Conservation (phyloP, 2,113 vertebrate species). For the Otus sunia region DNA sequence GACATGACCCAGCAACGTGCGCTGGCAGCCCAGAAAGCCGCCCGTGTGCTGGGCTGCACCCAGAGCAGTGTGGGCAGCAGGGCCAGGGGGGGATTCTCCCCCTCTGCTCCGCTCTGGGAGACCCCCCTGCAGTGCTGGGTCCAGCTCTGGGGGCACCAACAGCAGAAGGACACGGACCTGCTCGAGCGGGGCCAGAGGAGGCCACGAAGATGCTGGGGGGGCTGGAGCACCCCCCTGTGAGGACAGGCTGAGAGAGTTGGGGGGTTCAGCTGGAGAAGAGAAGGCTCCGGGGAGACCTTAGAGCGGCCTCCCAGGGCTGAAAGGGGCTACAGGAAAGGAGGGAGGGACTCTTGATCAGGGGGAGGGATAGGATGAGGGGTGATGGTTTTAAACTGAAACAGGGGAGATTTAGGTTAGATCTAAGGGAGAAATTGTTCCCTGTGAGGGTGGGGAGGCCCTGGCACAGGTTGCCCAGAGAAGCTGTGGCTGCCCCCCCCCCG, state of each 20-base stretch:
- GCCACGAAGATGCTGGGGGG: rapidly evolving
- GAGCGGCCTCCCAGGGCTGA: too few relatives aligned
- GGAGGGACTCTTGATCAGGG: too few relatives aligned
- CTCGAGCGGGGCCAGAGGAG: background rate
- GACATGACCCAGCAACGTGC: rapidly evolving
- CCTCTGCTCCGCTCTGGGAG: background rate
- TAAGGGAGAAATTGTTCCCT: too few relatives aligned
- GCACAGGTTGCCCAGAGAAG: background rate
- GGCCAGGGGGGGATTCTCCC: background rate
- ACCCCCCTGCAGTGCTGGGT: background rate
- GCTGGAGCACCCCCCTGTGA: background rate
- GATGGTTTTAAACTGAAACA: background rate
- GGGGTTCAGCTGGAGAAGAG: background rate
- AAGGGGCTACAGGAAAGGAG: too few relatives aligned
- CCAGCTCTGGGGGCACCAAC: too few relatives aligned
- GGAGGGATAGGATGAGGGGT: background rate
- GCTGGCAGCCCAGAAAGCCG: background rate
- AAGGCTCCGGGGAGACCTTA: background rate
- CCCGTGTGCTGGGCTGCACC: rapidly evolving
- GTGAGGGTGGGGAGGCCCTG: too few relatives aligned
- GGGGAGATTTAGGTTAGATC: background rate
- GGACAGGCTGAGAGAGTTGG: background rate
- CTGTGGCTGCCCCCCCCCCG: background rate
- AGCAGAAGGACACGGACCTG: background rate
- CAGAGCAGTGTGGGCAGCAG: background rate